Base-by-base conservation (phyloP, 2,797 vertebrate species). In the Sternotherus odoratus region DNA sequence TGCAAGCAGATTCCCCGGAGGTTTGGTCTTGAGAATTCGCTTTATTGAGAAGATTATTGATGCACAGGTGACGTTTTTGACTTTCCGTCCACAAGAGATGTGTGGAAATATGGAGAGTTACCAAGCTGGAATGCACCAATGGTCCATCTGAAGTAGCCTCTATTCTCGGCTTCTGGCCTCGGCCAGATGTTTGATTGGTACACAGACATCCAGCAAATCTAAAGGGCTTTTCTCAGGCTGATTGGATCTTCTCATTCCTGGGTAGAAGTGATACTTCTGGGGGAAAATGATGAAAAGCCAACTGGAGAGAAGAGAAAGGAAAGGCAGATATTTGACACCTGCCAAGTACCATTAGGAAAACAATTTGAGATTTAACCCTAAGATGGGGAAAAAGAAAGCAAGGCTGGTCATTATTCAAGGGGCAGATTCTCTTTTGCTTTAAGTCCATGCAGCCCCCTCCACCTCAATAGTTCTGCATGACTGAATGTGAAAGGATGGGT, bases 261-360 rank as follows among this genome's bases (percentile, higher is more conserved):
- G 88, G 94, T 90, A 83, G 86, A 83, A 53, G 94, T 81, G 7
- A 28, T 46, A 26, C 26, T 48, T 28, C 6, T 86, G 91, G 82
- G 82, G 43, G 86, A 66, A 0, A 87, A 78, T 21, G 17, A 66
- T 66, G 33, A 69, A 69, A 69, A 36, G 39, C n/a, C n/a, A 69
- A 12, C 63, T 23, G n/a, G 19, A 69, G 63, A 39, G 92, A 78
- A 89, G 74, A 26, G 53, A 39, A 24, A 26, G 46, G 17, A 48
- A 43, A 75, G 72, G 26, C 43, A 28, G 12, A 75, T 30, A 5
- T 23, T 46, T 2, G 4, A 26, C 24, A 39, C 43, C 43, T 30
- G 39, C 72, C 28, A 53, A 53, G 51, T 53, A 53, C 69, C 24
- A 46, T 15, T 26, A 24, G 72, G 43, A 74, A 74, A 46, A 39